A percentile compares a stretch with the other conserved stretches of the same genome.
Evolutionary conservation across 2,797 vertebrate genomes (phyloP).

Genomic region (Menidia menidia): DNA sequence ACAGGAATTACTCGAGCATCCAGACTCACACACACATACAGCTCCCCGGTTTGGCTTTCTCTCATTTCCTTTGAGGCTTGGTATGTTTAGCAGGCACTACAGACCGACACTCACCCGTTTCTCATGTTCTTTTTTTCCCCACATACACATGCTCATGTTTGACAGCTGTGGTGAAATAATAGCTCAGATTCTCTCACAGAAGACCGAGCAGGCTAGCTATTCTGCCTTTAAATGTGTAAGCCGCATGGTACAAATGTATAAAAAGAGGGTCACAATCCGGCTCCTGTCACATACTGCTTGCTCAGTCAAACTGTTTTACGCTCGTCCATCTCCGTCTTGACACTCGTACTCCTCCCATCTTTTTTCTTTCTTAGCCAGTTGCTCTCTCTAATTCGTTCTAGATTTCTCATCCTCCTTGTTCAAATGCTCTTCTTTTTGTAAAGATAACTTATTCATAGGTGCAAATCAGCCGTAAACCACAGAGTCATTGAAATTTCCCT

Average conservation of each 20-base stretch:
- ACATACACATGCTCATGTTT: constrained; percentile 27
- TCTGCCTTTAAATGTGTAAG: constrained; percentile 28
- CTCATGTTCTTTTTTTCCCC: constrained; percentile 33
- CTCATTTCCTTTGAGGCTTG: constrained; percentile 40
- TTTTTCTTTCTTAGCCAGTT: neutral
- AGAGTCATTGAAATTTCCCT: constrained; percentile 33
- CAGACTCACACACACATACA: constrained; percentile 23
- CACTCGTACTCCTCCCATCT: neutral
- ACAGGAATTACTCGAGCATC: constrained; percentile 73
- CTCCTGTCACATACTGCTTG: constrained; percentile 34
- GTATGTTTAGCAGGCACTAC: constrained; percentile 26
- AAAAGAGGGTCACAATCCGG: constrained; percentile 46
- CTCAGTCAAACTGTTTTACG: constrained; percentile 22
- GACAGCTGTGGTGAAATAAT: constrained; percentile 36
- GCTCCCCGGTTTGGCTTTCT: constrained; percentile 20
- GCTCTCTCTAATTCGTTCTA: neutral
- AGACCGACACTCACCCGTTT: constrained; percentile 43
- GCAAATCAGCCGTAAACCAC: constrained; percentile 44
- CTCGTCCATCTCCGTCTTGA: constrained; percentile 18
- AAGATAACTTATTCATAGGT: constrained; percentile 42
- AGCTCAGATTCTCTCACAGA: constrained; percentile 20
- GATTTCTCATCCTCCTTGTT: constrained; percentile 6
- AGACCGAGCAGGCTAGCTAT: constrained; percentile 31
- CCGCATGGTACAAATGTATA: constrained; percentile 33
- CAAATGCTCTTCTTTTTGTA: constrained; percentile 34